phyloP scores from a whole-genome alignment of 2,113 vertebrate species.

The Periophthalmus modestus region DNA sequence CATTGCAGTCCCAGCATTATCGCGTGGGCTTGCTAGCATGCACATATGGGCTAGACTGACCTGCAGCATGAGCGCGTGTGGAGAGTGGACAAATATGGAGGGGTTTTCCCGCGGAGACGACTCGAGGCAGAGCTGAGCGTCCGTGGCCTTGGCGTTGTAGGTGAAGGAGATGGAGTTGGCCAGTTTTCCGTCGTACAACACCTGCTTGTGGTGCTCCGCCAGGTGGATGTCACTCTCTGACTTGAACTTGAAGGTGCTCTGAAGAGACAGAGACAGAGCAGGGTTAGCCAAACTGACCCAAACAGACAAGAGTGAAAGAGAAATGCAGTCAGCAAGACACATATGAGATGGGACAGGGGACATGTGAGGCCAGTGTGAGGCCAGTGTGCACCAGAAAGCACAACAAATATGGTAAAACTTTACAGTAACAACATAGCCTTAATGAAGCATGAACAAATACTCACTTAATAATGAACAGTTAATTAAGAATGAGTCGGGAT shows the following conservation, averaged over 20 bases:
- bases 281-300: slow-evolving; percentile 3
- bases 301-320: background rate
- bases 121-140: slow-evolving; percentile 96
- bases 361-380: background rate
- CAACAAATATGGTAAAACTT: background rate
- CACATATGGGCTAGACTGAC: slow-evolving; percentile 69
- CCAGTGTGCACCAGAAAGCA: background rate
- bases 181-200: slow-evolving; percentile 95
- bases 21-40: background rate
- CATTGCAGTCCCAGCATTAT: no score
- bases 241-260: slow-evolving; percentile 99
- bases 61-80: slow-evolving; percentile 98
- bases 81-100: slow-evolving; percentile 98
- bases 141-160: slow-evolving; percentile 97
- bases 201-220: slow-evolving; percentile 98
- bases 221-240: slow-evolving; percentile 98
- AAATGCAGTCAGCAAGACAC: background rate
- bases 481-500: no score
- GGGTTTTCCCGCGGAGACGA: slow-evolving; percentile 97
- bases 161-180: slow-evolving; percentile 97
- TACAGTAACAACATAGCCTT: no score
- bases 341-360: background rate
- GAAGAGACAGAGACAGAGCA: slow-evolving; percentile 45
- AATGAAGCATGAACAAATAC: no score
- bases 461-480: no score